phyloP scores from a whole-genome alignment of 2,113 vertebrate genomes.

The Xenopus borealis region DNA sequence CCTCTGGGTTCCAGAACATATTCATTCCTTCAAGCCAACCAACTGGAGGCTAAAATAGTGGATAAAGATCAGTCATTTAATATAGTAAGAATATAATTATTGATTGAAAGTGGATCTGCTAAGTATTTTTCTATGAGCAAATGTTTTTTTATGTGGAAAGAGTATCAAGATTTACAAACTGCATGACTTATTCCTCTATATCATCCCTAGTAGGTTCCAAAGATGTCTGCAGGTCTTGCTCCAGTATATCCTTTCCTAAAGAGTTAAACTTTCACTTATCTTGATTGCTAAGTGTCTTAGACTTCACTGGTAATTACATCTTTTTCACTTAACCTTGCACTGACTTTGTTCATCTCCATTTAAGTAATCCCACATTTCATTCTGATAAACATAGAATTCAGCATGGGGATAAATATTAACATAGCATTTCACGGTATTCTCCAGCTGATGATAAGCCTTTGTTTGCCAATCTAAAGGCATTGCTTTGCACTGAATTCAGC shows the following conservation, averaged over 20 bases:
- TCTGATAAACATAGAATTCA: slow-evolving; percentile 3
- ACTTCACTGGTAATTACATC: slow-evolving; percentile 31
- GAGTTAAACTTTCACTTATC: slow-evolving; percentile 31
- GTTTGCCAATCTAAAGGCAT: background rate
- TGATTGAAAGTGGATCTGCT: too few relatives aligned
- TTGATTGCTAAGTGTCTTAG: slow-evolving; percentile 25
- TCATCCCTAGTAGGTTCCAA: background rate
- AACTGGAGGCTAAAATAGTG: too few relatives aligned
- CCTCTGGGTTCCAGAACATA: too few relatives aligned
- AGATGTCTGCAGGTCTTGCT: background rate
- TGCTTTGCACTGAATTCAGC: background rate
- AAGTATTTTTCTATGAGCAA: too few relatives aligned
- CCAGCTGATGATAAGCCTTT: background rate
- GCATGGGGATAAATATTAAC: background rate
- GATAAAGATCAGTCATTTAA: too few relatives aligned
- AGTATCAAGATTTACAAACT: too few relatives aligned
- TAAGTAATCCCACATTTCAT: slow-evolving; percentile 27
- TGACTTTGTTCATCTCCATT: slow-evolving; percentile 26
- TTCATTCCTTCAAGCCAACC: too few relatives aligned
- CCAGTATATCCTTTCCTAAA: background rate
- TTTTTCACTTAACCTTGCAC: slow-evolving; percentile 34
- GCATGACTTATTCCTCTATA: background rate
- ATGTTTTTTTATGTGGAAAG: too few relatives aligned
- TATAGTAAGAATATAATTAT: too few relatives aligned
- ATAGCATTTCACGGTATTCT: background rate